Conservation (phyloP, 2,888 invertebrate species). For the Gortyna flavago region DNA sequence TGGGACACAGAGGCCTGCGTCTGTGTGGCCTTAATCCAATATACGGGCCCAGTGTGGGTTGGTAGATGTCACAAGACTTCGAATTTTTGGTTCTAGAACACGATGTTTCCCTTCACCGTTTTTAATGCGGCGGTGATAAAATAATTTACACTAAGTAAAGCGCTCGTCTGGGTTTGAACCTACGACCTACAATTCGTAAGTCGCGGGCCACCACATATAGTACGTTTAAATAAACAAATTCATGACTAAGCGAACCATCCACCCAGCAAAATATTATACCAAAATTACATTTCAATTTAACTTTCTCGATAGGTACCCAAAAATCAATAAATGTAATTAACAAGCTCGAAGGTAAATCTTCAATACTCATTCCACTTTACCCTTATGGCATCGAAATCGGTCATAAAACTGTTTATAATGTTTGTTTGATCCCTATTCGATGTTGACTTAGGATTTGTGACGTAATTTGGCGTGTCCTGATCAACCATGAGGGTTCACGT, state of each 20-base stretch:
- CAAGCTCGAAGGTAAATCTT: conserved; percentile 1
- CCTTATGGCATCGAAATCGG: conserved; percentile 23
- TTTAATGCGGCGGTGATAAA: background rate
- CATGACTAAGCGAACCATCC: background rate
- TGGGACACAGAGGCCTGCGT: background rate
- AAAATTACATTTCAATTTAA: background rate
- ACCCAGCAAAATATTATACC: background rate
- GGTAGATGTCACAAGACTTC: background rate
- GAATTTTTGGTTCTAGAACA: background rate
- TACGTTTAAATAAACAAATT: background rate
- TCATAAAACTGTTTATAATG: conserved; percentile 45
- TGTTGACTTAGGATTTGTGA: conserved; percentile 62
- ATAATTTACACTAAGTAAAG: background rate
- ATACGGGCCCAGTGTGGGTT: background rate
- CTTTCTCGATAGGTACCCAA: background rate
- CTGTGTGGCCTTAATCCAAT: background rate
- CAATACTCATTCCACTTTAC: background rate
- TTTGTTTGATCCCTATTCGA: conserved; percentile 51
- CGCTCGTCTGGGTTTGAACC: background rate
- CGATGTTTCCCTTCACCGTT: background rate
- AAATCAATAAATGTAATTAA: conserved; percentile 37
- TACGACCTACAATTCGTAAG: background rate
- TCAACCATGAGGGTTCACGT: conserved; percentile 27
- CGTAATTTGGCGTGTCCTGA: conserved; percentile 38
- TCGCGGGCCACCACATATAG: background rate